These are phyloP conservation scores for Kradibia gibbosae DNA, from an alignment of 1,140 invertebrate species.

Conservation along the genomic window DNA sequence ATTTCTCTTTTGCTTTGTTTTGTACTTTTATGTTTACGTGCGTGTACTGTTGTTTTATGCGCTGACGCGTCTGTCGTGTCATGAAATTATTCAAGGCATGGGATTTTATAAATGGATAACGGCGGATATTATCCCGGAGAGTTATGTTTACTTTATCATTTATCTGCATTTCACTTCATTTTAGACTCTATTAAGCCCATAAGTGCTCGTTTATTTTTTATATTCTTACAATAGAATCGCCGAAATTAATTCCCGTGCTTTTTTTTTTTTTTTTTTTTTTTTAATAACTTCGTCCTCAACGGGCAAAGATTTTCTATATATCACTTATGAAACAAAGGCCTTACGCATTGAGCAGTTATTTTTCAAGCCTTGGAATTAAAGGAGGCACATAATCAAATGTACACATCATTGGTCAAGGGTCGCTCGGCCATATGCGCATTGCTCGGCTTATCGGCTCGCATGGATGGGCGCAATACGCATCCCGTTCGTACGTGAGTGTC, in stretches of 20 bases:
- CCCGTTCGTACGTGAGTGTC: too few species aligned
- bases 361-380: too few species aligned
- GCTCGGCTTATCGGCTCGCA: too few species aligned
- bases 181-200: constrained; percentile 8
- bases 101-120: too few species aligned
- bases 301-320: too few species aligned
- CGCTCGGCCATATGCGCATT: too few species aligned
- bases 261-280: background rate
- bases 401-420: too few species aligned
- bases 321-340: too few species aligned
- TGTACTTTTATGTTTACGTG: background rate
- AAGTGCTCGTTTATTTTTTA: constrained; percentile 8
- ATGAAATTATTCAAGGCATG: constrained; percentile 31
- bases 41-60: constrained; percentile 8
- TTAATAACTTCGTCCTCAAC: too few species aligned
- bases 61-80: background rate
- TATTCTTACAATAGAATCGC: constrained; percentile 7
- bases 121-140: constrained; percentile 40
- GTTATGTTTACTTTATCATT: background rate
- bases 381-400: too few species aligned
- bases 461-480: too few species aligned
- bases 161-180: background rate
- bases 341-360: too few species aligned
- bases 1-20: background rate
- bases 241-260: background rate